A percentile compares a stretch with the other conserved stretches of the same genome.
phyloP scores from a whole-genome alignment of 2,797 vertebrate species.

The Gobio occitaniae region DNA sequence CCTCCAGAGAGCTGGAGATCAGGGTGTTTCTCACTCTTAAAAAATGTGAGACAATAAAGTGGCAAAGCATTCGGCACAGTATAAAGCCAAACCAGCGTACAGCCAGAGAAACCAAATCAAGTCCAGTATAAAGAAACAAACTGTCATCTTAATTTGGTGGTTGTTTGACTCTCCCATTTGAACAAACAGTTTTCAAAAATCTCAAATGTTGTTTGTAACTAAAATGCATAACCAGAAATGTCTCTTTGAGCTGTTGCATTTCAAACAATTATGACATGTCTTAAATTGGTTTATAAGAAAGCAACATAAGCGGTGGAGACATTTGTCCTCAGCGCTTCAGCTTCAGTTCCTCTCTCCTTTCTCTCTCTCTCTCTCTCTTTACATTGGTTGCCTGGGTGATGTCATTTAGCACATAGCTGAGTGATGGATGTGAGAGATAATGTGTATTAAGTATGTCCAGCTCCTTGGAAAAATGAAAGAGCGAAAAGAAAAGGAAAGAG shows the following conservation, averaged over 20 bases:
- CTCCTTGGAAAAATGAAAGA: conserved; percentile 73
- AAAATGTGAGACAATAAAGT: conserved; percentile 60
- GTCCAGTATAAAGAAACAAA: conserved; percentile 56
- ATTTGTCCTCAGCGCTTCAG: conserved; percentile 33
- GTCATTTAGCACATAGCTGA: conserved; percentile 82
- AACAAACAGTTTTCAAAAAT: conserved; percentile 53
- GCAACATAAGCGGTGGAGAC: conserved; percentile 27
- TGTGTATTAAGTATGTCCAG: conserved; percentile 88
- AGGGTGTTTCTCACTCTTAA: conserved; percentile 56
- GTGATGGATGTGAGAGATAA: conserved; percentile 89
- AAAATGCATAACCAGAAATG: conserved; percentile 29
- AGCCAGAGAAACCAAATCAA: conserved; percentile 57
- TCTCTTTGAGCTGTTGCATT: conserved; percentile 36
- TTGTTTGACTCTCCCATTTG: conserved; percentile 44
- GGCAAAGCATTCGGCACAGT: conserved; percentile 53
- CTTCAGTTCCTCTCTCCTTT: conserved; percentile 43
- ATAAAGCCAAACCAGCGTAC: conserved; percentile 42
- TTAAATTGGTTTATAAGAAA: conserved; percentile 48
- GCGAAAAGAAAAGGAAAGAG: conserved; percentile 38
- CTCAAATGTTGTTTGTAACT: conserved; percentile 19
- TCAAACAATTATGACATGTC: conserved; percentile 46
- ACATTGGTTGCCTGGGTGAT: conserved; percentile 78
- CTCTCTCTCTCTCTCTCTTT: conserved; percentile 66
- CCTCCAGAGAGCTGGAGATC: conserved; percentile 56
- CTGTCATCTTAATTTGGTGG: conserved; percentile 58